Evolutionary conservation across 2,113 vertebrate species (phyloP), one percentile per base, ranked within the genome.

Genomic region (Lethenteron reissneri): DNA sequence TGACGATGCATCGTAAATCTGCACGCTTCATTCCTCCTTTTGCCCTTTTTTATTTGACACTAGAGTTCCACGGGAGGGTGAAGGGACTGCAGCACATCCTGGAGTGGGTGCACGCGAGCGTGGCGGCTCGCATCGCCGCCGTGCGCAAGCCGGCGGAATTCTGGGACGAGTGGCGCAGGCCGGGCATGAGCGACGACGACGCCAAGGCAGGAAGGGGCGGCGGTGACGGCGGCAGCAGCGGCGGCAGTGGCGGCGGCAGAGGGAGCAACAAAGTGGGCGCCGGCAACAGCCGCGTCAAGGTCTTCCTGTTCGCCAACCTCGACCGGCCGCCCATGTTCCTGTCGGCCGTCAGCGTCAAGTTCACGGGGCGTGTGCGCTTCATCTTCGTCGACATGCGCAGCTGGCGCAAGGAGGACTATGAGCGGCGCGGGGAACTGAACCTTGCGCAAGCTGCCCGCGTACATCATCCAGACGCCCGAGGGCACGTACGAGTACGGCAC

Each of bases 281-380:
- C 41, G 85, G 83, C 41, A 83, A 80, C 72, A 87, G 88, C 69
- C 80, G 85, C 2, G 80, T 95, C 9, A 97, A 95, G 81, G 89
- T 97, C 78, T 97, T 92, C 74, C 81, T 97, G 62, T 95, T 97
- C 71, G 89, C 92, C 71, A 83, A 79, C 70, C 86, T 97, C 1
- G 79, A 90, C 72, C 88, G 92, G 77, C 94, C 92, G 0, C 94
- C 94, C 0, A 88, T 89, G 0, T 97, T 97, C 79, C 97, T 95
- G 79, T 97, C 94, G 11, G 85, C 91, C 0, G 84, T 97, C 14
- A 96, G 91, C 2, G 85, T 97, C n/a, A 95, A 94, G 77, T 97
- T 96, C 78, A 97, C 94, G 0, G 94, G 94, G 15, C 87, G 94
- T 76, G 91, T 97, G 2, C 89, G 96, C 74, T 97, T 97, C 79